Base-by-base conservation (phyloP, 2,888 invertebrate species). In the Lasioglossum calceatum region DNA sequence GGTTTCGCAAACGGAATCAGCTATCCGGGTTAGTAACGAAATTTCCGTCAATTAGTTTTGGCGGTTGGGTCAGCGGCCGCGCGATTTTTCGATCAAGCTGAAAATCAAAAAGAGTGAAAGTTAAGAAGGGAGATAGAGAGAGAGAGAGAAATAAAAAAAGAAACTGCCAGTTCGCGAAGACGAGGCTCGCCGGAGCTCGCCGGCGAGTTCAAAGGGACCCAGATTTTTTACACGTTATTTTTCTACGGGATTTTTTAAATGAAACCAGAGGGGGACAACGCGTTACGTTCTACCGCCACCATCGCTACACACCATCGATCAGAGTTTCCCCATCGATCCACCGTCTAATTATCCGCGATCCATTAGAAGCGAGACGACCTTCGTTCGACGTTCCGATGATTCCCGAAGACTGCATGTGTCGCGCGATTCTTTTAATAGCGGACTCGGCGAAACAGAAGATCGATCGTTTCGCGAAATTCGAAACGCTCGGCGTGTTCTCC, bases 211-310 rank as follows among this genome's bases (percentile, higher is more conserved):
- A 79, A 79, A 78, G 90, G 87, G 86, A 90, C 89, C 86, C 86
- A 90, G 72, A 90, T 89, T 89, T 90, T 64, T 77, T 88, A 83
- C 73, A 82, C 74, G 58, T 86, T 90, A 90, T 90, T 90, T 90
- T 90, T 90, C 87, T 90, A 90, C 77, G 77, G 72, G 67, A 39
- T 87, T 87, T 85, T 87, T 81, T 74, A 79, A 86, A 71, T n/a
- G 44, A 71, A 61, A 82, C 70, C 81, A 50, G 12, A 10, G 23
- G 39, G 12, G 32, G 47, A 75, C 32, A 54, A 27, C 70, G 76
- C 78, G 64, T 86, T 82, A 81, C 75, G 86, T 86, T 86, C 82
- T 67, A 67, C 61, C 64, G 58, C 76, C 79, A 61, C 82, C 61
- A 58, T 70, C 64, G 58, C 67, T 76, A 50, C 67, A 36, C 32